Evolutionary conservation across 2,888 invertebrate genomes (phyloP), one percentile per base, ranked within the genome.

Genomic region (Epirrhoe alternata): DNA sequence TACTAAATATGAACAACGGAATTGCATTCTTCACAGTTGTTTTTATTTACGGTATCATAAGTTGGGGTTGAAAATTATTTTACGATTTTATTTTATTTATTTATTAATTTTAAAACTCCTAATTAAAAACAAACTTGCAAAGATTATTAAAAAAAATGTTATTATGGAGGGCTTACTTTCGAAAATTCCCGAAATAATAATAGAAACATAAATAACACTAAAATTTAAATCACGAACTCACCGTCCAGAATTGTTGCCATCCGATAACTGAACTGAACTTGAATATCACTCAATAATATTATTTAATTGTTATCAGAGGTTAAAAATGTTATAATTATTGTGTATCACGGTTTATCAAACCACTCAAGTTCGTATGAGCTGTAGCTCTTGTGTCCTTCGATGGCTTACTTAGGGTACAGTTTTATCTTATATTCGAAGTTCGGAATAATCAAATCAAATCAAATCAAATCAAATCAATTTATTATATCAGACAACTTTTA

Each of bases 181-280:
- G 12, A 38, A 38, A 38, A 38, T 10, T 14, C 45, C n/a, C 12
- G 7, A 10, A 10, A 10, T 6, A 14, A 45, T 10, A n/a, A 45
- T 45, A 45, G n/a, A 45, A 45, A 14, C 5, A 3, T 45, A 16
- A 16, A 47, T 12, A 16, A 47, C 14, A 47, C 6, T n/a, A 14
- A 45, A 45, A n/a, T 45, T 45, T 6, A 45, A 45, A n/a, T 38
- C 35, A 42, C 38, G 14, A 58, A 63, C 57, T 55, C n/a, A 64
- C 59, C 60, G 60, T 64, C 0, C 50, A 24, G 30, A 2, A 0
- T 50, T 45, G 59, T 60, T 59, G 50, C 55, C 45, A 60, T 60
- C 33, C 47, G 54, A 64, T 64, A 45, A 64, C 54, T 64, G 16
- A 52, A 64, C 42, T 50, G 54, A 54, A 59, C 42, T 60, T 47